phyloP scores from a whole-genome alignment of 2,113 vertebrate species.

The Aplodontia rufa region DNA sequence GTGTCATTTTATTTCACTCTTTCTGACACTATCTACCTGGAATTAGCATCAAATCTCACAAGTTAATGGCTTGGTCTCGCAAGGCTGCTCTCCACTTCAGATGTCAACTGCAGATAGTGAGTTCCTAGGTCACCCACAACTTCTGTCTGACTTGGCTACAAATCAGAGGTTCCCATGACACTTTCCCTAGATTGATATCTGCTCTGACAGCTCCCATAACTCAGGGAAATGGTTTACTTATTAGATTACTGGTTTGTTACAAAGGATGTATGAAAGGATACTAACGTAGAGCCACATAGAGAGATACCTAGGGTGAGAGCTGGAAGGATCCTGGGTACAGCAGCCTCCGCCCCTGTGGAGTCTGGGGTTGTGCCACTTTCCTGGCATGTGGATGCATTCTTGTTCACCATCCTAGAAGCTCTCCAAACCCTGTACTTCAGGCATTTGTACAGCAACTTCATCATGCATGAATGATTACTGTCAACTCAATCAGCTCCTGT shows the following conservation, averaged over 20 bases:
- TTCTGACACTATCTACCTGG: background rate
- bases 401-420: background rate
- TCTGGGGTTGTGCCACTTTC: background rate
- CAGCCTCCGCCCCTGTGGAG: background rate
- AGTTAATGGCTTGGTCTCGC: background rate
- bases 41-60: background rate
- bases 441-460: background rate
- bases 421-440: background rate
- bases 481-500: background rate
- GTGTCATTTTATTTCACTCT: background rate
- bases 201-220: background rate
- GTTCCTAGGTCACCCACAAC: background rate
- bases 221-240: background rate
- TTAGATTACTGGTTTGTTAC: background rate
- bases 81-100: background rate
- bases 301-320: background rate
- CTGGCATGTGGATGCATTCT: background rate
- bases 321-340: background rate
- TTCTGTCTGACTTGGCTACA: background rate
- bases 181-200: background rate
- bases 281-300: background rate
- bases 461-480: background rate
- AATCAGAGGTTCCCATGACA: background rate
- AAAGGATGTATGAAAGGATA: background rate
- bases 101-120: background rate